Conservation (phyloP, 1,140 invertebrate genomes). For the Bombus huntii region DNA sequence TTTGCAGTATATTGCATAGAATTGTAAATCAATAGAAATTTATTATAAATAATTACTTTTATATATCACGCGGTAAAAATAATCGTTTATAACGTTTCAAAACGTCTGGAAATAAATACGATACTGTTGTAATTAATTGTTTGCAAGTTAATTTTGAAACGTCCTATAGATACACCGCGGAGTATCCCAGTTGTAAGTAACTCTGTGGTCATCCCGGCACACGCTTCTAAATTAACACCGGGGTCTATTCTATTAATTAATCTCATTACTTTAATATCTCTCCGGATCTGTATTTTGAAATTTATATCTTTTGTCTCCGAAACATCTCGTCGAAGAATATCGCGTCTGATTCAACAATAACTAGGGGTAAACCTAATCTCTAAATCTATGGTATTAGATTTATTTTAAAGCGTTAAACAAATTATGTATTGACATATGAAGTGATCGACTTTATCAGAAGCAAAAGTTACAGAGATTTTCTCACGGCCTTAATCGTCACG, state of each 20-base stretch:
- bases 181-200: conserved; percentile 63
- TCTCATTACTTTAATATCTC: conserved; percentile 72
- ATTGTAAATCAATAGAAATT: too few relatives aligned
- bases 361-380: too few relatives aligned
- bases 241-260: conserved; percentile 74
- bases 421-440: too few relatives aligned
- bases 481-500: too few relatives aligned
- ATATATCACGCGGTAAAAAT: too few relatives aligned
- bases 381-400: too few relatives aligned
- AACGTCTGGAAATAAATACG: neutral
- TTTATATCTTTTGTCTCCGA: conserved; percentile 36
- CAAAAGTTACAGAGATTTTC: neutral
- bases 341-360: neutral
- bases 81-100: neutral
- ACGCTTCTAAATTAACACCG: conserved; percentile 71
- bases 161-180: conserved; percentile 51
- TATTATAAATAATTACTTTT: neutral
- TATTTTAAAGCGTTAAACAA: too few relatives aligned
- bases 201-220: conserved; percentile 56
- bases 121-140: conserved; percentile 55
- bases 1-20: neutral
- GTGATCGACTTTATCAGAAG: too few relatives aligned
- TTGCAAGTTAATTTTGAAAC: conserved; percentile 62
- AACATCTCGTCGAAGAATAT: neutral
- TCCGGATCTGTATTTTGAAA: conserved; percentile 36